Evolutionary conservation across 37 sponge, comb jelly and placozoan genomes (phyloP).

Genomic region (Tethya wilhelma): DNA sequence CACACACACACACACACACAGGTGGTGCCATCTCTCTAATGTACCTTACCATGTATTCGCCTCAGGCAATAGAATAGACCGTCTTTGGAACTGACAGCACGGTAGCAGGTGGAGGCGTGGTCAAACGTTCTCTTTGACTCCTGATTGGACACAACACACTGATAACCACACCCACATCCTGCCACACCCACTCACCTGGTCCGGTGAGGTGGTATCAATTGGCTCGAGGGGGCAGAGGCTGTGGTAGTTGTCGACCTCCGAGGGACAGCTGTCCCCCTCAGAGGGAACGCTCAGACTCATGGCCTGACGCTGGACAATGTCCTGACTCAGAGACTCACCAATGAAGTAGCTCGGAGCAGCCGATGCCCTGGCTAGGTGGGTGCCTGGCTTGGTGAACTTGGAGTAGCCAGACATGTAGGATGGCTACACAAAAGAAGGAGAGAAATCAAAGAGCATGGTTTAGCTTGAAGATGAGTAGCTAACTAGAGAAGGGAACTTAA

Average conservation of each 20-base stretch:
- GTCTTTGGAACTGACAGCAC: slow-evolving; percentile 53
- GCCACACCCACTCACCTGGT: slow-evolving; percentile 21
- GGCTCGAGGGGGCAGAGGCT: slow-evolving; percentile 74
- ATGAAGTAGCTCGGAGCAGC: slow-evolving; percentile 8
- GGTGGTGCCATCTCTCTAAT: not conserved
- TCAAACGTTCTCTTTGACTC: slow-evolving; percentile 61
- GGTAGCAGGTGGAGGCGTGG: slow-evolving; percentile 75
- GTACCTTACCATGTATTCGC: slow-evolving; percentile 18
- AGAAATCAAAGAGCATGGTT: too few species aligned
- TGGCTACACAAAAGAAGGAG: not conserved
- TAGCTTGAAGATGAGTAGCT: too few species aligned
- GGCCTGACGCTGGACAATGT: slow-evolving; percentile 31
- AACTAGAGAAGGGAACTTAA: too few species aligned
- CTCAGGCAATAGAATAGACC: slow-evolving; percentile 52
- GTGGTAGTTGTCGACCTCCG: slow-evolving; percentile 83
- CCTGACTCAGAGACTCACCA: slow-evolving; percentile 22
- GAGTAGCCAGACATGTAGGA: slow-evolving; percentile 22
- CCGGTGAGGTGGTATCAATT: slow-evolving; percentile 29
- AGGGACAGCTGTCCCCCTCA: slow-evolving; percentile 16
- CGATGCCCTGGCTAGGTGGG: slow-evolving; percentile 9
- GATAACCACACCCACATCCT: not conserved
- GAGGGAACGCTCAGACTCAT: slow-evolving; percentile 15
- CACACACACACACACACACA: slow-evolving; percentile 14
- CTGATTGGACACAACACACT: not conserved
- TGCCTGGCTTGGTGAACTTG: slow-evolving; percentile 7